These are phyloP conservation scores for Triops cancriformis DNA, from an alignment of 1,140 invertebrate genomes.

Conservation along the genomic window DNA sequence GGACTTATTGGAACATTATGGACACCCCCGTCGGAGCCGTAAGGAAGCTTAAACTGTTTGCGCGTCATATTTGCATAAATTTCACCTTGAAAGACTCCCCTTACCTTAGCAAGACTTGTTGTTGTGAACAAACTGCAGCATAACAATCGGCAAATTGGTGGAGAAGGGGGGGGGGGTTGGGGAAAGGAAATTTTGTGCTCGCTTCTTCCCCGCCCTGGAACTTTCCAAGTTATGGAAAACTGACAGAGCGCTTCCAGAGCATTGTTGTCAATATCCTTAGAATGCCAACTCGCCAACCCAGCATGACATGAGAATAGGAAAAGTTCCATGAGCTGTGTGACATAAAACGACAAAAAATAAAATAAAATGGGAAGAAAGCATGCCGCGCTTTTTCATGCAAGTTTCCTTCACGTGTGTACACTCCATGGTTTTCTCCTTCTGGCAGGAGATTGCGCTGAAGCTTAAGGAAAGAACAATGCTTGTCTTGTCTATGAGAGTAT, in stretches of 20 bases:
- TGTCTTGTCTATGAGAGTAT: too few species aligned
- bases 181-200: not conserved
- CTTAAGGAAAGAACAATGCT: too few species aligned
- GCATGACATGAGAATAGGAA: not conserved
- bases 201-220: not conserved
- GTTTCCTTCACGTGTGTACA: not conserved
- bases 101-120: too few species aligned
- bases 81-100: not conserved
- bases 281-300: not conserved
- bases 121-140: not conserved
- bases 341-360: not conserved
- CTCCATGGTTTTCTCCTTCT: too few species aligned
- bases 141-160: not conserved
- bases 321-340: not conserved
- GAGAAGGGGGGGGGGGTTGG: too few species aligned
- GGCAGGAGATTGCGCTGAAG: too few species aligned
- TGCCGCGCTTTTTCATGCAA: not conserved
- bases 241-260: not conserved
- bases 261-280: not conserved
- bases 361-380: not conserved
- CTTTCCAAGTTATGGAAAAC: not conserved
- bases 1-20: too few species aligned
- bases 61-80: slow-evolving; percentile 3
- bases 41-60: not conserved
- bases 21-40: too few species aligned